Evolutionary conservation across 2,888 invertebrate species (phyloP).

Genomic region (Geotrupes spiniger): DNA sequence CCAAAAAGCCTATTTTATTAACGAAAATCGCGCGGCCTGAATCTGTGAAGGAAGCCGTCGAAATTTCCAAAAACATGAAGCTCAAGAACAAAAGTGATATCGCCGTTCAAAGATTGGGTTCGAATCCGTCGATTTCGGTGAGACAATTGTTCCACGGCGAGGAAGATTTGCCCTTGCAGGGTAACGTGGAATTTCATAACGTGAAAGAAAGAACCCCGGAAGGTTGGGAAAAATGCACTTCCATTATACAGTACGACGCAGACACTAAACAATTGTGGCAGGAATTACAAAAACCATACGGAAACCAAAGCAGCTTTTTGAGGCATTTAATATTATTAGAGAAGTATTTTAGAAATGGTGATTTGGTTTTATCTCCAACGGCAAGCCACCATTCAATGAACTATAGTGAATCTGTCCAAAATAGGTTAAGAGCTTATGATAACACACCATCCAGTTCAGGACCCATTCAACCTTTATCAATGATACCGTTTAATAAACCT

Average conservation of each 20-base stretch:
- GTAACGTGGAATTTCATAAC: slow-evolving; percentile 71
- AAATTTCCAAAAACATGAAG: slow-evolving; percentile 41
- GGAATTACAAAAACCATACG: slow-evolving; percentile 80
- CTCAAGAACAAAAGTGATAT: slow-evolving; percentile 53
- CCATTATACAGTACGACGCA: slow-evolving; percentile 76
- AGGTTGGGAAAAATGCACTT: slow-evolving; percentile 80
- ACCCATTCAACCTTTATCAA: slow-evolving; percentile 41
- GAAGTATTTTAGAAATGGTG: slow-evolving; percentile 78
- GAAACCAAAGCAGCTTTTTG: slow-evolving; percentile 82
- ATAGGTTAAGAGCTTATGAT: slow-evolving; percentile 73
- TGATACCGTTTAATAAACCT: slow-evolving; percentile 42
- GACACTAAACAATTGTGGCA: slow-evolving; percentile 81
- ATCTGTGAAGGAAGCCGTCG: slow-evolving; percentile 36
- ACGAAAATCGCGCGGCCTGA: slow-evolving; percentile 35
- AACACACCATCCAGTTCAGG: slow-evolving; percentile 51
- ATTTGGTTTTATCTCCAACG: slow-evolving; percentile 68
- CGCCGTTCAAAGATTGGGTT: slow-evolving; percentile 66
- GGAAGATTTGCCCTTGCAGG: slow-evolving; percentile 75
- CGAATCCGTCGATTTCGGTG: slow-evolving; percentile 80
- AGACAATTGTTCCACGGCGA: slow-evolving; percentile 79
- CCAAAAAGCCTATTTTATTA: slow-evolving; percentile 22
- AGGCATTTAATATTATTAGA: slow-evolving; percentile 77
- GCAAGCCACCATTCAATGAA: slow-evolving; percentile 73
- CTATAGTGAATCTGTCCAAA: slow-evolving; percentile 78
- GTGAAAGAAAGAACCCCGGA: slow-evolving; percentile 73